These are phyloP conservation scores for Unio delphinus DNA, from an alignment of 2,888 invertebrate species.

Conservation along the genomic window DNA sequence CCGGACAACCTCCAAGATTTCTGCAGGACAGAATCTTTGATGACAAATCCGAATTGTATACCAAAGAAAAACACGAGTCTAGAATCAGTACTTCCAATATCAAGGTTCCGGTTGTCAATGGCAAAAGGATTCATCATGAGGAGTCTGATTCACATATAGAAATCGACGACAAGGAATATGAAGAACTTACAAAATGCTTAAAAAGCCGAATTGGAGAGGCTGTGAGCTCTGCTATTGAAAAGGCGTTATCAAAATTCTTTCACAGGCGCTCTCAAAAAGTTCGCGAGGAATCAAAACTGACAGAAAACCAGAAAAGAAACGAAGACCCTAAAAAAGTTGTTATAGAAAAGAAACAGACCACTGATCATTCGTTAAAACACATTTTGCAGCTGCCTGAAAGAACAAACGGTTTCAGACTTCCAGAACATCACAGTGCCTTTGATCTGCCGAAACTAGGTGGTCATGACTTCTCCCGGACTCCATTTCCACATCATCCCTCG, in stretches of 20 bases:
- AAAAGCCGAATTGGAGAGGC: slow-evolving; percentile 83
- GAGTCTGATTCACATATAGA: slow-evolving; percentile 3
- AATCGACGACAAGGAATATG: slow-evolving; percentile 77
- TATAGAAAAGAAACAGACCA: slow-evolving; percentile 31
- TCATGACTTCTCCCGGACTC: slow-evolving; percentile 43
- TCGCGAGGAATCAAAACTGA: slow-evolving; percentile 16
- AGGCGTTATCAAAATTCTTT: slow-evolving; percentile 50
- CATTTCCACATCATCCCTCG: slow-evolving; percentile 63
- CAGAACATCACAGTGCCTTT: slow-evolving; percentile 52
- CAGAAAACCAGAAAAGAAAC: slow-evolving; percentile 21
- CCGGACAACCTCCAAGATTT: neutral
- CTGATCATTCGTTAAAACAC: slow-evolving; percentile 35
- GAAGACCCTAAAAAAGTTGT: slow-evolving; percentile 18
- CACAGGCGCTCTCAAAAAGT: slow-evolving; percentile 32
- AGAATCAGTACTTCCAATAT: neutral
- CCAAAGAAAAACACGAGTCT: neutral
- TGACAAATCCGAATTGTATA: neutral
- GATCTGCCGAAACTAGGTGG: slow-evolving; percentile 47
- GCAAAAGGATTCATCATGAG: neutral
- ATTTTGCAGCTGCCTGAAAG: slow-evolving; percentile 34
- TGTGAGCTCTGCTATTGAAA: slow-evolving; percentile 53
- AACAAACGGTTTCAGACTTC: slow-evolving; percentile 20
- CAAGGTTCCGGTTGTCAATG: no score
- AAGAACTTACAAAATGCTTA: slow-evolving; percentile 90
- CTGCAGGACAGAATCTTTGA: no score